Base-by-base conservation (phyloP, 2,888 invertebrate genomes). In the Lithophane leautieri region DNA sequence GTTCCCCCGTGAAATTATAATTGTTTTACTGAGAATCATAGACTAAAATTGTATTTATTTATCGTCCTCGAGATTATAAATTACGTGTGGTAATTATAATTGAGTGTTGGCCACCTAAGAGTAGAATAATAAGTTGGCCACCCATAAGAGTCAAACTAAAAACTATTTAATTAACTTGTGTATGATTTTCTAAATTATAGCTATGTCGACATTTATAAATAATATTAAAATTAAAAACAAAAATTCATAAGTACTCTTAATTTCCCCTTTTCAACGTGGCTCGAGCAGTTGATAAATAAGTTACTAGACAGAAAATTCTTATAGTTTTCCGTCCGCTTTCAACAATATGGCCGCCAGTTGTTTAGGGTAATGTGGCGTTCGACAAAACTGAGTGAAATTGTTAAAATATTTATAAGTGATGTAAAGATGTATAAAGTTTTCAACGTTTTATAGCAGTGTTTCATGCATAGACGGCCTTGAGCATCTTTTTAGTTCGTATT, bases 351-450 rank as follows among this genome's bases (percentile, higher is more conserved):
- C 96, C 94, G 96, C 96, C 95, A 95, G 95, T 96, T 95, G 96
- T 96, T 96, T 96, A 95, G 96, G 95, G 96, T 96, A 96, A 96
- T 96, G 96, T 96, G 96, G 96, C 96, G 96, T 96, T 96, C 94
- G 94, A 95, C 94, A 94, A 95, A 95, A 95, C 94, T 91, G 93
- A 94, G 95, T 96, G 96, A 96, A 96, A 95, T 95, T 95, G 92
- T 93, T 94, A 93, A 91, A 94, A 95, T 94, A 95, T 94, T 94
- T 94, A 91, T 92, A 94, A 94, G 94, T 94, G 93, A 94, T 92
- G 92, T 93, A 94, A 96, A 94, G 92, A 96, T 96, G 96, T 92
- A 93, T 95, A 95, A 94, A 94, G 95, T 95, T 94, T 93, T 93
- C 91, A 93, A 91, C 91, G 93, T 94, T 94, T 96, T 96, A 96